Base-by-base conservation (phyloP, 2,113 vertebrate species). In the Zingel zingel region DNA sequence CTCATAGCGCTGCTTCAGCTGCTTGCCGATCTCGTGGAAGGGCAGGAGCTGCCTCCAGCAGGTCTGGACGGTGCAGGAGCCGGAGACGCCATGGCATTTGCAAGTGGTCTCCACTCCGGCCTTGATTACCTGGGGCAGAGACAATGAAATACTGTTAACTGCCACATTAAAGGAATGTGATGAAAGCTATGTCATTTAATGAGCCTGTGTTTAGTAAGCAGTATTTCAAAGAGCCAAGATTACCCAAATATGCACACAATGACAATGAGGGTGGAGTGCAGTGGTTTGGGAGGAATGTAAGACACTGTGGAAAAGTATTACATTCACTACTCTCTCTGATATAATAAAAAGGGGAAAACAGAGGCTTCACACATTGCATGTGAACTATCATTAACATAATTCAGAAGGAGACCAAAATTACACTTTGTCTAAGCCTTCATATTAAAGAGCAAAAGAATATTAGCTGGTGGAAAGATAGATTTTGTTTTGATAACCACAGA, bases 21-120 rank as follows among this genome's bases (percentile, higher is more conserved):
- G 96, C 92, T 97, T 99, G 81, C 98, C 97, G 53, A 98, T 98
- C 88, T 99, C 98, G 0, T 99, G 97, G 95, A 99, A 99, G 12
- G 98, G 98, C 1, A 96, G 96, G 36, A 99, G 97, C 91, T 99
- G 98, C 81, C 98, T 92, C 98, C 98, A 99, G 93, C 98, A 99
- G 0, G 98, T 99, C 89, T 97, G 96, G 67, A 99, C 98, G 0
- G 98, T 99, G 89, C 98, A 99, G 23, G 98, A 99, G 12, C 98
- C 98, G 0, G 98, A 99, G 16, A 99, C 98, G 0, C 98, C 98
- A 0, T 99, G 98, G 90, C 98, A 99, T 71, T 99, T 99, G 82
- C 98, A 99, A 5, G 98, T 99, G 67, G 98, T 99, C 95, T 99
- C 97, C 89, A 99, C 97, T 7, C 98, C 98, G 0, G 97, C 97